Evolutionary conservation across 2,888 invertebrate genomes (phyloP), one percentile per base, ranked within the genome.

Genomic region (Acleris cristana): DNA sequence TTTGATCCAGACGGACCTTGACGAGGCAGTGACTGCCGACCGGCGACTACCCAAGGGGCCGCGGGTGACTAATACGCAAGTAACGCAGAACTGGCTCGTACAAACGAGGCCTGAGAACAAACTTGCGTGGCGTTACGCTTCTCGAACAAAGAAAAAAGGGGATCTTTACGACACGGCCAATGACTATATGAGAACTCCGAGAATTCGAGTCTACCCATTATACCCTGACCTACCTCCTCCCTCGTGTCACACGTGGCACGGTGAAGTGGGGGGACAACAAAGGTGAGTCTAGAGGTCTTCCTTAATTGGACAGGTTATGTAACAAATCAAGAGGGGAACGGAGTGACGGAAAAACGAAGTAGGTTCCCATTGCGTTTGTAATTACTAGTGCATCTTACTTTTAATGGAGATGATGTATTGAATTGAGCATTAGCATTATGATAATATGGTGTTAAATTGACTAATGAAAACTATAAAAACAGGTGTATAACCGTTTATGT

Each of bases 81-180:
- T 71, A 81, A 80, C 80, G 76, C 74, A 69, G 74, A 77, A 77
- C 71, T 70, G 64, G 55, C 51, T 45, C 19, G 44, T 57, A 53
- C 54, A 56, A 71, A 65, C 69, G 72, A 69, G 71, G 82, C 87
- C 82, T 89, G 89, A 85, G 90, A 90, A 90, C 85, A 75, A 72
- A 81, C 82, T 88, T 85, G 89, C 88, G 87, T 88, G 87, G 86
- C 84, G 91, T 85, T 84, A 88, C 89, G 91, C 83, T 87, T 76
- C 81, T 79, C 89, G 87, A 83, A 85, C 90, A 90, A 86, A 87
- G 88, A 85, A 89, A 88, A 80, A 88, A 87, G 86, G 87, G 87
- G 86, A 83, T 86, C 81, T 62, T 79, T 79, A 77, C 81, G 84
- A 82, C 80, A 82, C 80, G 83, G 78, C 79, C 81, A 82, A 83